These are phyloP conservation scores for Spinibarbus caldwelli DNA, from an alignment of 2,797 vertebrate genomes.

Conservation along the genomic window DNA sequence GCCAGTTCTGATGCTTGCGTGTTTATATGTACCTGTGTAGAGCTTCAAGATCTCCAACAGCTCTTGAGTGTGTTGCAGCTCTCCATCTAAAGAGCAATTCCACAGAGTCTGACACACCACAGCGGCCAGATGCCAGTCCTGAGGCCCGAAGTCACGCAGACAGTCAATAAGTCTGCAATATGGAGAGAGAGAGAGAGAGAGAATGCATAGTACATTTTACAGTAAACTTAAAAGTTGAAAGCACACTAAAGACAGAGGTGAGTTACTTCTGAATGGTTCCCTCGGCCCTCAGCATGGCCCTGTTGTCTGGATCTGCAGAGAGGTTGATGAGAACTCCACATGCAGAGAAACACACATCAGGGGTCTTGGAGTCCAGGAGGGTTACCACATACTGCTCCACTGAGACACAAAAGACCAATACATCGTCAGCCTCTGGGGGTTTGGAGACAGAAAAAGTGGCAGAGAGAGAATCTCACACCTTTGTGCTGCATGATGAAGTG, in stretches of 20 bases:
- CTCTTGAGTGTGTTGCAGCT: slow-evolving; percentile 59
- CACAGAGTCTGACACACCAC: slow-evolving; percentile 93
- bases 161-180: slow-evolving; percentile 86
- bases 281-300: slow-evolving; percentile 78
- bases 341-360: slow-evolving; percentile 90
- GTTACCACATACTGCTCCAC: slow-evolving; percentile 89
- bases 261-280: slow-evolving; percentile 88
- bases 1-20: slow-evolving; percentile 35
- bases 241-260: neutral
- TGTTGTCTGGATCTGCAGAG: slow-evolving; percentile 82
- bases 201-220: neutral
- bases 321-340: slow-evolving; percentile 96
- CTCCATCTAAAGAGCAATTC: slow-evolving; percentile 84
- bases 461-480: slow-evolving; percentile 72
- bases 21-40: slow-evolving; percentile 82
- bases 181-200: too few species aligned
- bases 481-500: slow-evolving; percentile 87
- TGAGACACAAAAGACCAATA: slow-evolving; percentile 69
- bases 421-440: neutral
- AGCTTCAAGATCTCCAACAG: slow-evolving; percentile 79
- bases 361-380: slow-evolving; percentile 88
- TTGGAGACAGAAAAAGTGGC: neutral
- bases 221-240: neutral
- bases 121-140: slow-evolving; percentile 92
- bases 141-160: slow-evolving; percentile 87